Evolutionary conservation across 2,113 vertebrate species (phyloP), one percentile per base, ranked within the genome.

Genomic region (Strix aluco): DNA sequence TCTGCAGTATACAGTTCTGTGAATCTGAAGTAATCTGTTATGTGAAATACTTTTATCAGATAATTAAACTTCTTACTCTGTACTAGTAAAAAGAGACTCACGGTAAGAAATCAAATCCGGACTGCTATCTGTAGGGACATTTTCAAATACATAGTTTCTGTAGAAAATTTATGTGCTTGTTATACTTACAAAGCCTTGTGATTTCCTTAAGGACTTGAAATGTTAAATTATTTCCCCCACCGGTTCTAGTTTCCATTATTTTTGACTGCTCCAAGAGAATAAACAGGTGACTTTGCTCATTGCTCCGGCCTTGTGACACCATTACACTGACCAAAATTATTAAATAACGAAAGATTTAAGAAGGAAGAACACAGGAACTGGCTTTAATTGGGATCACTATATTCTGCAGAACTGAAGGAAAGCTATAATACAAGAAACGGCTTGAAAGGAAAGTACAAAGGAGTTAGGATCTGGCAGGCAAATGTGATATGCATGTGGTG

Each of bases 381-480:
- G 66, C n/a, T 92, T 89, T 90, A 87, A 94, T 62, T 82, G 86
- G 54, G 86, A 82, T 89, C 62, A 26, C 86, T 90, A 32, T 13
- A 1, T 87, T 85, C 81, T 87, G 91, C 74, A 81, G 86, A 94
- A 49, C 72, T 66, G 79, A 72, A 92, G 66, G 57, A 69, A 91
- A 62, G 54, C 36, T 90, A 1, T 27, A 74, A 75, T 17, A 34
- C 7, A 80, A 47, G 74, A 91, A 85, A 90, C 0, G 63, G 66
- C 54, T 88, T 63, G n/a, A 80, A 70, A 95, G 58, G 47, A 32
- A 95, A 92, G 81, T 86, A 95, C 94, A 97, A 92, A 94, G 81
- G 51, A 90, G 78, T 30, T 29, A 22, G 81, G 79, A 82, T 97
- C 92, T 95, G 96, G 95, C 87, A 95, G 81, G 59, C 87, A 92